Percentiles rank a stretch among this genome's conserved stretches.
Conservation (phyloP, 2,113 vertebrate genomes). For the Copsychus sechellarum region DNA sequence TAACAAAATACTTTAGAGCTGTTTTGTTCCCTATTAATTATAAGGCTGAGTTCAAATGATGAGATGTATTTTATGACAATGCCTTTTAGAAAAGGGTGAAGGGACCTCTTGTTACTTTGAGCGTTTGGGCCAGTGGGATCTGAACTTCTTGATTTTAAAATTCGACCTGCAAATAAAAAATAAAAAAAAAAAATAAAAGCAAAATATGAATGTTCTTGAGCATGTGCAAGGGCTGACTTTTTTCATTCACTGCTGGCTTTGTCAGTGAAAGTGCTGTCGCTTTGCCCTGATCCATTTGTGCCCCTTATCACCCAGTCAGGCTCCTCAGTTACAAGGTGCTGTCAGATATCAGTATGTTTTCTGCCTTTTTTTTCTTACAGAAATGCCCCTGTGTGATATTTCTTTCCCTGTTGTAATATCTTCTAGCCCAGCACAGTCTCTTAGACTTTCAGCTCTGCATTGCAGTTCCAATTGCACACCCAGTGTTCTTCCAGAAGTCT, state of each 20-base stretch:
- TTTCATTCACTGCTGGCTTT: background rate
- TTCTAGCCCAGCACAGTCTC: background rate
- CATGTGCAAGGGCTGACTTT: background rate
- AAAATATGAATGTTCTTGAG: background rate
- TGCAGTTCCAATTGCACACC: background rate
- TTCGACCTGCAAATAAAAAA: background rate
- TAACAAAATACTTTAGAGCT: background rate
- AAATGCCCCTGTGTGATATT: fast-evolving
- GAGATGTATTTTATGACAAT: background rate
- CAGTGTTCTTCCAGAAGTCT: background rate
- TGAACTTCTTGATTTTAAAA: background rate
- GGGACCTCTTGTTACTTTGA: background rate
- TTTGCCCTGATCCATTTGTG: background rate
- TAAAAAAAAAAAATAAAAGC: background rate
- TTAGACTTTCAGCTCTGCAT: background rate
- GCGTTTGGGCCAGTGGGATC: background rate
- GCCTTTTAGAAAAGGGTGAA: background rate
- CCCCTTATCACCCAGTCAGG: background rate
- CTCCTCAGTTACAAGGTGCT: background rate
- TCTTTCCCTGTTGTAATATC: background rate
- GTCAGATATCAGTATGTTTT: background rate
- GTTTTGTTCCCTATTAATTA: background rate
- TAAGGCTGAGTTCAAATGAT: background rate
- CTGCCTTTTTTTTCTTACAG: background rate
- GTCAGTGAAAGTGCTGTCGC: background rate